Percentiles rank a stretch among this genome's conserved stretches.
phyloP scores from a whole-genome alignment of 1,140 invertebrate genomes.

The Mamestra configurata region DNA sequence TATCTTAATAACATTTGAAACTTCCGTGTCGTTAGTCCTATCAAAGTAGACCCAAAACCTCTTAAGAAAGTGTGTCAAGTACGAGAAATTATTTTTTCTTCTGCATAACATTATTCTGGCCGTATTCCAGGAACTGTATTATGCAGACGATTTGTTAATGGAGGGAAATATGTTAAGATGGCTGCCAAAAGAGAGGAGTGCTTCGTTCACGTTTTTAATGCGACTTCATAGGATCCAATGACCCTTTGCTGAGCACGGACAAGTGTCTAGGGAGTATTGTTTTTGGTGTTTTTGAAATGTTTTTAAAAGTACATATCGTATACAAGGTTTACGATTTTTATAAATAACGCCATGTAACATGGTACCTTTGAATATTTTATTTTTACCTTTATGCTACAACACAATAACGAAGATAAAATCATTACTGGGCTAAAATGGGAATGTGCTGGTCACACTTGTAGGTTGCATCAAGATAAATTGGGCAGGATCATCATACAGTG shows the following conservation, averaged over 20 bases:
- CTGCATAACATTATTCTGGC: constrained; percentile 22
- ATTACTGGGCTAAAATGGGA: too few species aligned
- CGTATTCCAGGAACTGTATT: constrained; percentile 20
- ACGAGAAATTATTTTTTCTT: constrained; percentile 11
- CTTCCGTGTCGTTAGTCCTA: background rate
- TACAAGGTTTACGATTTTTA: too few species aligned
- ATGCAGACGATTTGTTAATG: constrained; percentile 37
- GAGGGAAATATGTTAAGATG: constrained; percentile 26
- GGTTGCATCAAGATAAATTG: too few species aligned
- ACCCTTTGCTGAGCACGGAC: background rate
- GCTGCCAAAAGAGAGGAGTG: constrained; percentile 11
- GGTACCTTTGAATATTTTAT: too few species aligned
- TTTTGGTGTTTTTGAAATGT: too few species aligned
- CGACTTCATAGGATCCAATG: background rate
- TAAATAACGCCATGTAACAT: too few species aligned
- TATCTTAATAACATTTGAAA: background rate
- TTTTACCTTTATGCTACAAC: too few species aligned
- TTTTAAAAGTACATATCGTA: too few species aligned
- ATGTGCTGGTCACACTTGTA: too few species aligned
- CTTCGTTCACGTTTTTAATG: constrained; percentile 13
- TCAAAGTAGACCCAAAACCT: background rate
- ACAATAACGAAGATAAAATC: too few species aligned
- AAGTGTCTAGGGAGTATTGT: background rate
- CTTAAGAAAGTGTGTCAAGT: constrained; percentile 4
- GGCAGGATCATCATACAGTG: too few species aligned